A percentile compares a stretch with the other conserved stretches of the same genome.
These are phyloP conservation scores for Perizoma affinitatum DNA, from an alignment of 2,888 invertebrate species.

Conservation along the genomic window DNA sequence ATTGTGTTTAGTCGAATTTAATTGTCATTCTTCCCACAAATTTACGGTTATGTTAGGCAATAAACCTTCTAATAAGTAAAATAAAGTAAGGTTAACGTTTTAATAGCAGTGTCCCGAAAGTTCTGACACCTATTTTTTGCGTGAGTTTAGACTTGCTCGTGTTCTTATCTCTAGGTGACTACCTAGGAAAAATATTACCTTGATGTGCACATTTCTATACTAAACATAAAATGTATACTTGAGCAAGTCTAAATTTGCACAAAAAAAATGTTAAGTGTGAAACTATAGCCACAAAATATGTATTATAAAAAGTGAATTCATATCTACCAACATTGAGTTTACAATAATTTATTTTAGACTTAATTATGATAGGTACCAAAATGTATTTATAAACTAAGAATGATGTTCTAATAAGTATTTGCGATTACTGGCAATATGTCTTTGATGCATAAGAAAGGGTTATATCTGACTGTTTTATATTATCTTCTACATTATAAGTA, in stretches of 20 bases:
- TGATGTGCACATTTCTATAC: too few relatives aligned
- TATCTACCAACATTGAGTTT: neutral
- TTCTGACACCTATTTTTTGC: too few relatives aligned
- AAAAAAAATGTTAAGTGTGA: too few relatives aligned
- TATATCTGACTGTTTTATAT: slow-evolving; percentile 57
- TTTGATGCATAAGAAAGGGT: slow-evolving; percentile 40
- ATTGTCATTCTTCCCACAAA: slow-evolving; percentile 35
- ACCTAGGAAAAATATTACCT: too few relatives aligned
- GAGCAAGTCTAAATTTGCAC: too few relatives aligned
- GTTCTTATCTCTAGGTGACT: too few relatives aligned
- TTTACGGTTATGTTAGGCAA: slow-evolving; percentile 48
- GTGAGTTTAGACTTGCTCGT: too few relatives aligned
- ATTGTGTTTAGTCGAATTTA: slow-evolving; percentile 35
- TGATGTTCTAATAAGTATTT: slow-evolving; percentile 23
- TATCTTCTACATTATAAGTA: neutral
- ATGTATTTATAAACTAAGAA: slow-evolving; percentile 16
- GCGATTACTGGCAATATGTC: slow-evolving; percentile 49
- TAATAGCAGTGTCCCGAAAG: slow-evolving; percentile 21
- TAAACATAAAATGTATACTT: neutral
- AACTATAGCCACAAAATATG: too few relatives aligned
- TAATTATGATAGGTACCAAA: neutral
- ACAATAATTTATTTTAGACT: neutral
- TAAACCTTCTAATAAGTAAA: slow-evolving; percentile 44
- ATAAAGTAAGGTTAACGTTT: slow-evolving; percentile 42
- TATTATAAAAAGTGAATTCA: too few relatives aligned